phyloP scores from a whole-genome alignment of 1,140 invertebrate species.

The Lucilia cuprina region DNA sequence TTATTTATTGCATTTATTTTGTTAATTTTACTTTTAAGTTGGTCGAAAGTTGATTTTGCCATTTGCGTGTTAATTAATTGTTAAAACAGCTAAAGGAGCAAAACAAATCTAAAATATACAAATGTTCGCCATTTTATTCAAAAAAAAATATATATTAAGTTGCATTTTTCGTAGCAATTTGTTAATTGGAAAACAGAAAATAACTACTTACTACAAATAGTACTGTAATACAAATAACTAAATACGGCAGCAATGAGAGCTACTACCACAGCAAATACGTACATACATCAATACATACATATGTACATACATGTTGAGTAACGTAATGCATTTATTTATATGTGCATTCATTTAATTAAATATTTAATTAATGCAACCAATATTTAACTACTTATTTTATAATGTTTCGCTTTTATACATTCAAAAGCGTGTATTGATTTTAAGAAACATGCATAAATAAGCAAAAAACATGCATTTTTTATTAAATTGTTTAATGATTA shows the following conservation, averaged over 20 bases:
- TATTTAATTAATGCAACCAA: not conserved
- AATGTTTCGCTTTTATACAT: not conserved
- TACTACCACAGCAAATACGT: too few relatives aligned
- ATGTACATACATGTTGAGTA: too few relatives aligned
- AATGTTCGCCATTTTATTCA: not conserved
- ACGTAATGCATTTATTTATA: not conserved
- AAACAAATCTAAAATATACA: too few relatives aligned
- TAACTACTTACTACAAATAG: not conserved
- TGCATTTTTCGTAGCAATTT: slow-evolving; percentile 10
- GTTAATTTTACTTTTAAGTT: not conserved
- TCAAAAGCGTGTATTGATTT: not conserved
- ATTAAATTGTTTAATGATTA: too few relatives aligned
- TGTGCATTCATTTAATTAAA: not conserved
- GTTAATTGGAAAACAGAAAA: not conserved
- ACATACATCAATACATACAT: too few relatives aligned
- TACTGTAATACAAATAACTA: not conserved
- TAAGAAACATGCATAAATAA: not conserved
- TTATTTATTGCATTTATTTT: too few relatives aligned
- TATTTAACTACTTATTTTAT: not conserved
- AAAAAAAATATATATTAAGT: not conserved
- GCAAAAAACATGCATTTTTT: not conserved
- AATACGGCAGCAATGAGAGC: too few relatives aligned
- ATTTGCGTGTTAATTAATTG: slow-evolving; percentile 24
- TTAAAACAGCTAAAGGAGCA: not conserved
- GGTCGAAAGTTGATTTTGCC: slow-evolving; percentile 2